Evolutionary conservation across 2,797 vertebrate genomes (phyloP), one percentile per base, ranked within the genome.

Genomic region (Acanthurus lineatus): DNA sequence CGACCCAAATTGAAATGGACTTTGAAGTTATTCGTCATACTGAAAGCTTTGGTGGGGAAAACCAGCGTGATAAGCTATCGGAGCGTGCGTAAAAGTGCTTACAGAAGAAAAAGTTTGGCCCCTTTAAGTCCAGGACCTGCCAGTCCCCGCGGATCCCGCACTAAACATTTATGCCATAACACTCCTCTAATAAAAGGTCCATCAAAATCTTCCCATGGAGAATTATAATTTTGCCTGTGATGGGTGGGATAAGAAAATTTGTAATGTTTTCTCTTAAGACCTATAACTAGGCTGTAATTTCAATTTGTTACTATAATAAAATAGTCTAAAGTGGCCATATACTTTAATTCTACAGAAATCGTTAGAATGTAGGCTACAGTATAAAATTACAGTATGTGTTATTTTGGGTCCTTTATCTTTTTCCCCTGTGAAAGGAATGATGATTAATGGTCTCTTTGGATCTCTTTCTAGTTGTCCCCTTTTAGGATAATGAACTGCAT

Each of bases 401-500:
- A 83, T 84, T 88, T 87, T 62, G 59, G 32, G 84, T 81, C 53
- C 66, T 48, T 66, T 81, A 79, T 81, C 61, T 78, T 59, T 66
- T 62, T 58, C 57, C 64, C 58, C 68, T 85, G 70, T 88, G 90
- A 93, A 93, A 87, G 91, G 73, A 91, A 93, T 93, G 90, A 89
- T 94, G 92, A 94, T 94, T 93, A 92, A 94, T 93, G 89, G 83
- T 83, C 89, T 90, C 88, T 88, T 92, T 89, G 92, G 92, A 90
- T 92, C 87, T 68, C 87, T 91, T 89, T 91, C 92, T 88, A 53
- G 71, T 89, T 76, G 87, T 92, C 90, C 88, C 87, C 86, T 85
- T 88, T 77, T 73, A 86, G 88, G 77, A 93, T 93, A 94, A 94
- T 94, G 93, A 93, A 94, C 91, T 94, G 92, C 92, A 93, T 93